Percentiles rank a stretch among this genome's conserved stretches.
These are phyloP conservation scores for Spodoptera frugiperda DNA, from an alignment of 1,140 invertebrate genomes.

Conservation along the genomic window DNA sequence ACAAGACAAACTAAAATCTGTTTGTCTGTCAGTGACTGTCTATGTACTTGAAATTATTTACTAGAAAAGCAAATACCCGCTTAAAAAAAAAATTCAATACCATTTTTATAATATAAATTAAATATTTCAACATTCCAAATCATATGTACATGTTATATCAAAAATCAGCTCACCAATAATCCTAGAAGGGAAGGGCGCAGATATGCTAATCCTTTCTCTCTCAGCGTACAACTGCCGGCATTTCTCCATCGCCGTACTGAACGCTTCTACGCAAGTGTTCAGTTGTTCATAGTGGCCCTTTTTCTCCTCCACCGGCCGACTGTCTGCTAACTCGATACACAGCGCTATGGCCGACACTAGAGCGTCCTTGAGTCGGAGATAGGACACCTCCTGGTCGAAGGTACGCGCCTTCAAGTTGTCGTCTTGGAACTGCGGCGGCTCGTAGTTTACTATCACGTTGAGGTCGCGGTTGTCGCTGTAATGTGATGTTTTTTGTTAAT, in stretches of 20 bases:
- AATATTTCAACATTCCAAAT: too few species aligned
- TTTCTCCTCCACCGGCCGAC: constrained; percentile 59
- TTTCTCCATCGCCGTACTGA: constrained; percentile 64
- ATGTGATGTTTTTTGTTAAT: neutral
- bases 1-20: too few species aligned
- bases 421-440: constrained; percentile 90
- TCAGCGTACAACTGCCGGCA: constrained; percentile 62
- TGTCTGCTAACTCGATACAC: constrained; percentile 71
- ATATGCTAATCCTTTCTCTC: constrained; percentile 59
- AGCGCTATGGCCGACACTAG: constrained; percentile 72
- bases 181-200: constrained; percentile 73
- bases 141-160: too few species aligned
- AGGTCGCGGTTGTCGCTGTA: constrained; percentile 88
- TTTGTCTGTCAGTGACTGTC: too few species aligned
- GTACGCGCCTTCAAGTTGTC: constrained; percentile 88
- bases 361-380: constrained; percentile 72
- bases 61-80: too few species aligned
- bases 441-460: constrained; percentile 87
- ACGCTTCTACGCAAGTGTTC: constrained; percentile 61
- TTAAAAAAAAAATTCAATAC: too few species aligned
- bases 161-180: constrained; percentile 71
- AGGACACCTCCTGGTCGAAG: constrained; percentile 77
- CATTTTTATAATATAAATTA: too few species aligned
- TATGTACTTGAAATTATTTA: too few species aligned
- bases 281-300: constrained; percentile 63